Conservation (phyloP, 2,888 invertebrate genomes). For the Vanessa cardui region DNA sequence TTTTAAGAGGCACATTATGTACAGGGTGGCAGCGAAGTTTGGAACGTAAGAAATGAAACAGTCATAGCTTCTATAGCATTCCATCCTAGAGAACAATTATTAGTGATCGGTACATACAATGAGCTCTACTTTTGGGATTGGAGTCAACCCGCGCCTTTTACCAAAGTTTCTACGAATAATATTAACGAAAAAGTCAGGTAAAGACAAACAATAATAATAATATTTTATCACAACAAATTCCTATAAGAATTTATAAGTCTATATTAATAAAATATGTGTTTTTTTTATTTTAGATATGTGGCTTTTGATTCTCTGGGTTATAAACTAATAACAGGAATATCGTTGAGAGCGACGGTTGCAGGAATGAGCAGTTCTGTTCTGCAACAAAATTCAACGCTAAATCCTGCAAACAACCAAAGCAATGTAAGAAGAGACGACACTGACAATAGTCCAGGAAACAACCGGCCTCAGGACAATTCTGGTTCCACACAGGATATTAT, state of each 20-base stretch:
- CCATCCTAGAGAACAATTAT: conserved; percentile 90
- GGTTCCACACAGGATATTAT: conserved; percentile 70
- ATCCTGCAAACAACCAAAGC: conserved; percentile 53
- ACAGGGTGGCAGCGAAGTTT: conserved; percentile 93
- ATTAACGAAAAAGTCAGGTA: conserved; percentile 92
- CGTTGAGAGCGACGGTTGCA: conserved; percentile 65
- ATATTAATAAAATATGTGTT: not conserved
- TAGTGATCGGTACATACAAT: conserved; percentile 93
- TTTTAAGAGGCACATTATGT: conserved; percentile 32
- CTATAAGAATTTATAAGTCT: not conserved
- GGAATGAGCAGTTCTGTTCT: conserved; percentile 51
- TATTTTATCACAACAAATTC: too few species aligned
- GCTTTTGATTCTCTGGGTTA: conserved; percentile 92
- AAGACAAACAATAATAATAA: conserved; percentile 42
- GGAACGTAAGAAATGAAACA: conserved; percentile 88
- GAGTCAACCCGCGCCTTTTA: conserved; percentile 89
- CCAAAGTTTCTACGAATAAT: conserved; percentile 88
- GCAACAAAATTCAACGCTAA: conserved; percentile 53
- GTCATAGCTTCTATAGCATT: conserved; percentile 94
- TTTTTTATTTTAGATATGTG: conserved; percentile 85
- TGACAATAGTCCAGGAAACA: conserved; percentile 51
- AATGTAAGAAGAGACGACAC: conserved; percentile 56
- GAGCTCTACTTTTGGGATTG: conserved; percentile 95
- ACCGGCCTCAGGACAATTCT: conserved; percentile 55
- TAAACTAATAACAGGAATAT: conserved; percentile 92